A percentile compares a stretch with the other conserved stretches of the same genome.
These are phyloP conservation scores for Phaenicophaeus curvirostris DNA, from an alignment of 2,797 vertebrate genomes.

Conservation along the genomic window DNA sequence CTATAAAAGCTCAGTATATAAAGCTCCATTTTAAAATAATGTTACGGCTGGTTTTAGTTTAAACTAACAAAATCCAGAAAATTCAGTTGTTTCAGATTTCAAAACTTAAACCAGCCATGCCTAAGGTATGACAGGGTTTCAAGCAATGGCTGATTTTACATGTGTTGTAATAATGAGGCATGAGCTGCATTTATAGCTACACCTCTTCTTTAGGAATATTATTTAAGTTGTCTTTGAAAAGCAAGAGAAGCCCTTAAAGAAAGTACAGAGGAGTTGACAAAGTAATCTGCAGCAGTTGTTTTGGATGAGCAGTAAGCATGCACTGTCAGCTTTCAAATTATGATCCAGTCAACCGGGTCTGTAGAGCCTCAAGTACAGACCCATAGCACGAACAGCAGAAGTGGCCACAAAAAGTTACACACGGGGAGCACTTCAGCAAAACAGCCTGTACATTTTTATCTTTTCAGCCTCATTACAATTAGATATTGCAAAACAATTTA, in stretches of 20 bases:
- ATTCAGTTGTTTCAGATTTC: slow-evolving; percentile 18
- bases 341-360: neutral
- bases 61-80: slow-evolving; percentile 28
- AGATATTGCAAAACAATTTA: slow-evolving; percentile 50
- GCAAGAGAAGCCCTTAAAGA: slow-evolving; percentile 16
- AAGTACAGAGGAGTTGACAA: neutral
- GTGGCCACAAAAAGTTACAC: neutral
- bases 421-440: neutral
- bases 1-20: neutral
- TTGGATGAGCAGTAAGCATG: slow-evolving; percentile 20
- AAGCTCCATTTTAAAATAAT: slow-evolving; percentile 1
- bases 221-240: slow-evolving; percentile 13
- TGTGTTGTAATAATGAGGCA: neutral
- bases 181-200: neutral
- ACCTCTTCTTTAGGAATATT: neutral
- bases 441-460: slow-evolving; percentile 15
- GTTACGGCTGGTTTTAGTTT: neutral
- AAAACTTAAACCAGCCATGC: neutral
- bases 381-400: neutral
- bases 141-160: slow-evolving; percentile 56
- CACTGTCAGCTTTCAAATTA: slow-evolving; percentile 17
- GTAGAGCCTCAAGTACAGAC: neutral
- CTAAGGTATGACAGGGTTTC: slow-evolving; percentile 10
- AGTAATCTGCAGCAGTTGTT: slow-evolving; percentile 23
- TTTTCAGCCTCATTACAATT: slow-evolving; percentile 7